These are phyloP conservation scores for Caerostris darwini DNA, from an alignment of 1,140 invertebrate species.

Conservation along the genomic window DNA sequence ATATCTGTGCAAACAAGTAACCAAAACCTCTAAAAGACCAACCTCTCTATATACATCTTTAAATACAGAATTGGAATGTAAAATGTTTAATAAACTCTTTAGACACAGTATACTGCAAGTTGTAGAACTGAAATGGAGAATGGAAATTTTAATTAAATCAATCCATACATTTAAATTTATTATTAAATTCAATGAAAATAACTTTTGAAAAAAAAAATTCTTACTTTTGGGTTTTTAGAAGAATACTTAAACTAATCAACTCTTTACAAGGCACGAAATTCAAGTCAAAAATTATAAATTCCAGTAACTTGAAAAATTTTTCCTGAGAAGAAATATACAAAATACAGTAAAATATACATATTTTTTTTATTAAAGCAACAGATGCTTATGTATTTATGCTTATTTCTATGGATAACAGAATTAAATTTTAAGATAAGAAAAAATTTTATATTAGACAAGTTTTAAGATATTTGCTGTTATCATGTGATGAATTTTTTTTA, in stretches of 20 bases:
- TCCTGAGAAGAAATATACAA: conserved; percentile 83
- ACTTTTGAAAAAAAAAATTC: conserved; percentile 38
- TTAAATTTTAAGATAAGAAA: too few species aligned
- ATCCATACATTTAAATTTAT: too few species aligned
- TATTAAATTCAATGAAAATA: too few species aligned
- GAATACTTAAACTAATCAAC: conserved; percentile 95
- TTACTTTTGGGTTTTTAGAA: conserved; percentile 89
- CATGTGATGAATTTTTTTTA: too few species aligned
- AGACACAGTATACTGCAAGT: conserved; percentile 93
- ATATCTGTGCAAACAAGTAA: conserved; percentile 94
- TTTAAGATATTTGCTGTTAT: too few species aligned
- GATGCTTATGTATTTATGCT: too few species aligned
- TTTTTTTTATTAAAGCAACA: too few species aligned
- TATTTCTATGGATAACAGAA: too few species aligned
- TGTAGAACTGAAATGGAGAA: conserved; percentile 80
- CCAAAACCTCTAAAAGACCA: conserved; percentile 97
- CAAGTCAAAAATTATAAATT: conserved; percentile 97
- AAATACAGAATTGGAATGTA: conserved; percentile 88
- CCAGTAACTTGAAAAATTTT: conserved; percentile 97
- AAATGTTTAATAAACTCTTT: conserved; percentile 92
- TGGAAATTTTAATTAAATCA: too few species aligned
- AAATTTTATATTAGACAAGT: too few species aligned
- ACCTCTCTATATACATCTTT: conserved; percentile 99
- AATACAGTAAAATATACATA: not conserved
- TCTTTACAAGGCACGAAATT: conserved; percentile 99